Conservation (phyloP, 2,797 vertebrate species). For the Apodemus agrarius region DNA sequence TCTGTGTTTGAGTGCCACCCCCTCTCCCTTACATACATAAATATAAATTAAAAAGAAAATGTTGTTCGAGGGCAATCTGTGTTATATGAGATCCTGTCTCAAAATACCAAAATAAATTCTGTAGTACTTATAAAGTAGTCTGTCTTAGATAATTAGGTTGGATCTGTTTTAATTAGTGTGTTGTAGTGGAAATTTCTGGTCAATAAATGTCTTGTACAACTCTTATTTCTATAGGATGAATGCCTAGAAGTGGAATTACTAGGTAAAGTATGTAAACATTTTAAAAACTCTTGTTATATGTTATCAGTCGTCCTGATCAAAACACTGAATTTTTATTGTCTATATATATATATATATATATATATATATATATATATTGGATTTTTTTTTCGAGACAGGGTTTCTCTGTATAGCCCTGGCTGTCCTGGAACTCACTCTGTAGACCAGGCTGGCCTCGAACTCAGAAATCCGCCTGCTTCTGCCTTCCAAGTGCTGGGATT, state of each 20-base stretch:
- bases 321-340: constrained; percentile 57
- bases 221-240: constrained; percentile 76
- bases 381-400: no score
- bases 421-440: no score
- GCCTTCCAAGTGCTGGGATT: no score
- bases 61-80: background rate
- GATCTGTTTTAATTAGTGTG: constrained; percentile 62
- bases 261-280: constrained; percentile 72
- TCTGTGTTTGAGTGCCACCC: background rate
- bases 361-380: no score
- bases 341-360: no score
- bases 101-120: background rate
- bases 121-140: constrained; percentile 49
- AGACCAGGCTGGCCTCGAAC: no score
- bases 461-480: no score
- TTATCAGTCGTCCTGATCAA: constrained; percentile 60
- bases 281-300: constrained; percentile 60
- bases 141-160: constrained; percentile 52
- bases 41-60: background rate
- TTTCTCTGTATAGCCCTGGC: no score
- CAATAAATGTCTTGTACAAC: constrained; percentile 69
- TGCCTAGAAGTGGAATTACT: constrained; percentile 71
- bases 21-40: background rate
- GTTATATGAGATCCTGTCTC: background rate
- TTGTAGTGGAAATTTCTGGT: constrained; percentile 69